A percentile compares a stretch with the other conserved stretches of the same genome.
Evolutionary conservation across 2,113 vertebrate species (phyloP).

Genomic region (Centropus bengalensis): DNA sequence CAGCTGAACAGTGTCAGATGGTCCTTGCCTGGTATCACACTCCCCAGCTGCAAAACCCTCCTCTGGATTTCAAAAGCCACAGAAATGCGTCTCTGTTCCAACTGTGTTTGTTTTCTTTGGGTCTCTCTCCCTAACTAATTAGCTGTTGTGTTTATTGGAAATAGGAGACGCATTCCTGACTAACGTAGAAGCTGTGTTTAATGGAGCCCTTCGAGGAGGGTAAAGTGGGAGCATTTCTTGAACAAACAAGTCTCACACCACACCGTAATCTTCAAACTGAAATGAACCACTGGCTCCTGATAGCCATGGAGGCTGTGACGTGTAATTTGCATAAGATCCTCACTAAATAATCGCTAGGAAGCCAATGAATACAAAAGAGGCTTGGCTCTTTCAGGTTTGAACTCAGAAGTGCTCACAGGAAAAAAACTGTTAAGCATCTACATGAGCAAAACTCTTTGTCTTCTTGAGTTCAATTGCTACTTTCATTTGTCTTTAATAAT

Average conservation of each 20-base stretch:
- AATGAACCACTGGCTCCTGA: not conserved
- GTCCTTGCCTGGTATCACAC: rapidly evolving
- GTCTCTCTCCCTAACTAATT: slow-evolving; percentile 11
- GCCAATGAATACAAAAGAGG: slow-evolving; percentile 2
- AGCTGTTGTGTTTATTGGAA: slow-evolving; percentile 48
- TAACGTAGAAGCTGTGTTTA: not conserved
- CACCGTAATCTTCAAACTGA: not conserved
- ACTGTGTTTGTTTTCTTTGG: slow-evolving; percentile 22
- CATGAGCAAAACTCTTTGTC: slow-evolving; percentile 57
- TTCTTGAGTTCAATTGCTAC: slow-evolving; percentile 47
- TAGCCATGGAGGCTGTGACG: not conserved
- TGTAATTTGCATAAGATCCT: slow-evolving; percentile 57
- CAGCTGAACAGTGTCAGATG: rapidly evolving
- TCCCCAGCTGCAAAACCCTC: not conserved
- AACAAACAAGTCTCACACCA: slow-evolving; percentile 7
- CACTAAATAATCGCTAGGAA: slow-evolving; percentile 7
- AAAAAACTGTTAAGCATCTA: slow-evolving; percentile 37
- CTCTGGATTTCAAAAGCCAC: not conserved
- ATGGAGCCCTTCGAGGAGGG: not conserved
- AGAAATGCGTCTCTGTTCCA: not conserved
- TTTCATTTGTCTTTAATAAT: slow-evolving; percentile 68
- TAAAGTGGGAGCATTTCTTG: not conserved
- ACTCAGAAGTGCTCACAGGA: not conserved
- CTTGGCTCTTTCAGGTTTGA: not conserved
- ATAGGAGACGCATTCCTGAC: slow-evolving; percentile 20